Conservation (phyloP, 2,113 vertebrate species). For the Lophochroa leadbeateri region DNA sequence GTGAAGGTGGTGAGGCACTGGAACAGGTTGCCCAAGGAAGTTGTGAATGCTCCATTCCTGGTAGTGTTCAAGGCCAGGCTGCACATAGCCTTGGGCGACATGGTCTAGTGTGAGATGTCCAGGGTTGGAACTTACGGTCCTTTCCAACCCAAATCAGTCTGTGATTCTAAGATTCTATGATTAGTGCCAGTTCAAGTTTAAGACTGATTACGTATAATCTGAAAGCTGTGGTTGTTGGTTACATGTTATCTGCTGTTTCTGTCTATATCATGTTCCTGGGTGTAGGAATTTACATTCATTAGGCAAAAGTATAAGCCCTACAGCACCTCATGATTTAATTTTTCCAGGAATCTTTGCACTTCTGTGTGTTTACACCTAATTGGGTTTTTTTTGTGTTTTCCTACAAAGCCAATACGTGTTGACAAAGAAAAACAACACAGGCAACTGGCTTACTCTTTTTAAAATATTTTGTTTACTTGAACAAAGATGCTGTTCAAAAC, state of each 20-base stretch:
- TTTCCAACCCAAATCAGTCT: background rate
- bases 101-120: background rate
- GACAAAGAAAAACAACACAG: background rate
- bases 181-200: background rate
- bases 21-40: background rate
- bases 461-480: background rate
- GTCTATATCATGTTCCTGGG: background rate
- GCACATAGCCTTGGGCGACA: background rate
- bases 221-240: background rate
- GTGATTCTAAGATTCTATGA: background rate
- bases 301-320: background rate
- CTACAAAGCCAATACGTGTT: background rate
- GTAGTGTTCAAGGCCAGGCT: background rate
- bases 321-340: background rate
- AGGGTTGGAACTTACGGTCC: background rate
- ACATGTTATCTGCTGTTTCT: background rate
- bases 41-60: background rate
- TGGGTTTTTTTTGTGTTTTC: background rate
- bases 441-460: background rate
- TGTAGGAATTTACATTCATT: background rate
- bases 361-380: background rate
- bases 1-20: background rate
- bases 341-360: background rate
- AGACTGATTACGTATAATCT: background rate
- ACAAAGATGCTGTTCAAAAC: background rate